These are phyloP conservation scores for Chrysemys picta DNA, from an alignment of 2,113 vertebrate species.

Conservation along the genomic window DNA sequence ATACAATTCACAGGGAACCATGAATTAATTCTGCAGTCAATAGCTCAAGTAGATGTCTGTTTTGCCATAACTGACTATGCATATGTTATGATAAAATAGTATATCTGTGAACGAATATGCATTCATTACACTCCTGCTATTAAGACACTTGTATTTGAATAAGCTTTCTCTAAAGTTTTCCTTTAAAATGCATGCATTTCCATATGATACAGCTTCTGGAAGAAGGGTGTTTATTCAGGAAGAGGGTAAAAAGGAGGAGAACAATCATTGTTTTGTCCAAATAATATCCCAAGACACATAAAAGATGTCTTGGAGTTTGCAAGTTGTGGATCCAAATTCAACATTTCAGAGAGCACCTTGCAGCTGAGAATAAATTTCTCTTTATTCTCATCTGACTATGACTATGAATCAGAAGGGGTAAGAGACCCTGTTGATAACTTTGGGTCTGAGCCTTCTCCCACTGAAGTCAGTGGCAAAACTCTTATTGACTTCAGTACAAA, in stretches of 20 bases:
- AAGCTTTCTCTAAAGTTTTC: neutral
- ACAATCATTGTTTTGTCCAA: neutral
- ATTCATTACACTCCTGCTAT: neutral
- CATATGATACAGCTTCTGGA: neutral
- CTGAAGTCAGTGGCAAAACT: neutral
- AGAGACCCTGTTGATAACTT: neutral
- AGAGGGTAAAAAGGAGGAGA: neutral
- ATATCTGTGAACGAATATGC: neutral
- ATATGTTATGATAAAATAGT: neutral
- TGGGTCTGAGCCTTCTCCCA: neutral
- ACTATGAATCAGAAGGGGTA: neutral
- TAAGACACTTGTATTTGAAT: slow-evolving; percentile 2
- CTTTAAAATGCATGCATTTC: neutral
- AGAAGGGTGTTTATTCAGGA: neutral
- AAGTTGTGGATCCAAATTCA: neutral
- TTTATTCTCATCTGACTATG: neutral
- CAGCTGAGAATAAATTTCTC: neutral
- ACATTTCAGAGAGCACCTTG: neutral
- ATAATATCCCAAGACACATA: neutral
- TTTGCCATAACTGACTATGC: neutral
- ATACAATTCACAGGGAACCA: neutral
- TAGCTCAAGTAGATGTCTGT: neutral
- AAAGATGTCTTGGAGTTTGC: neutral
- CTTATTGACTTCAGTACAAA: neutral
- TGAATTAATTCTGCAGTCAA: neutral